Conservation (phyloP, 2,797 vertebrate genomes). For the Spea hammondii region DNA sequence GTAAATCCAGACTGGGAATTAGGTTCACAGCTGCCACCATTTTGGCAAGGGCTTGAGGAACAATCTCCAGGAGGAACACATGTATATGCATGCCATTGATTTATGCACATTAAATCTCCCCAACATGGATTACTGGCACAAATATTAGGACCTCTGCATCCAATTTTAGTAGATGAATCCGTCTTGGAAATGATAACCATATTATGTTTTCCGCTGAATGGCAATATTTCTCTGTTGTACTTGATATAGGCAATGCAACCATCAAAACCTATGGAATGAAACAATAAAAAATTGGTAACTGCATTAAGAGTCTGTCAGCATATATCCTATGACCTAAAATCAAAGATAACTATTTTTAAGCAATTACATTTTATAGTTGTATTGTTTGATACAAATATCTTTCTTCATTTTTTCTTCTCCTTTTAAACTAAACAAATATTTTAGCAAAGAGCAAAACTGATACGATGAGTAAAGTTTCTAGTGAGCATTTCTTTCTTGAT, state of each 20-base stretch:
- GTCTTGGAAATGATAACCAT: conserved; percentile 79
- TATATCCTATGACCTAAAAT: too few species aligned
- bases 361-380: too few species aligned
- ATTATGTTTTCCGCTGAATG: conserved; percentile 84
- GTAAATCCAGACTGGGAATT: conserved; percentile 71
- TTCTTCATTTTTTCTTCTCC: too few species aligned
- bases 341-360: too few species aligned
- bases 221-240: conserved; percentile 83
- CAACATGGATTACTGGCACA: conserved; percentile 90
- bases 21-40: conserved; percentile 89
- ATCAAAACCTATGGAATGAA: conserved; percentile 77
- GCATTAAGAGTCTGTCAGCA: too few species aligned
- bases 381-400: too few species aligned
- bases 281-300: neutral
- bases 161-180: conserved; percentile 78
- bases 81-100: conserved; percentile 90
- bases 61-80: conserved; percentile 89
- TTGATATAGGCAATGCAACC: conserved; percentile 88
- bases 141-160: conserved; percentile 89
- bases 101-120: conserved; percentile 89
- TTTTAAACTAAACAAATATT: too few species aligned
- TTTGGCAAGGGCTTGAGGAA: conserved; percentile 83
- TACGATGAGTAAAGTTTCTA: too few species aligned
- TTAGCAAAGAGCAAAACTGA: too few species aligned
- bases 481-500: too few species aligned